A percentile compares a stretch with the other conserved stretches of the same genome.
Evolutionary conservation across 2,113 vertebrate genomes (phyloP).

Genomic region (Neofelis nebulosa): DNA sequence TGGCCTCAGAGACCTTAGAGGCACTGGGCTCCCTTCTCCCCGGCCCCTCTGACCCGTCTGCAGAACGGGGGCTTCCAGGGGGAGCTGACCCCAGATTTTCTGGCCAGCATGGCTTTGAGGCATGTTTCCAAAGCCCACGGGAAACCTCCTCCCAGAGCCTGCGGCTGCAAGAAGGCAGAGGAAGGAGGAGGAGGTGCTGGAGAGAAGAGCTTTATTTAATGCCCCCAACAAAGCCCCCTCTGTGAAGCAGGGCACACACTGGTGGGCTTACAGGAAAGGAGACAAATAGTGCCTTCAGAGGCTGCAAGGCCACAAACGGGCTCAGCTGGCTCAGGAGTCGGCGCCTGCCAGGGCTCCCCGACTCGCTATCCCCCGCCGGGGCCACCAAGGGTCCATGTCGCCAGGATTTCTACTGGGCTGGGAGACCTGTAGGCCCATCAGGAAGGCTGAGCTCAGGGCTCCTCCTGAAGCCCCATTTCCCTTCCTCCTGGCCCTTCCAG

Average conservation of each 20-base stretch:
- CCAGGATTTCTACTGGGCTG: background rate
- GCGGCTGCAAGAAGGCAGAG: background rate
- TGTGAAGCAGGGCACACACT: constrained; percentile 36
- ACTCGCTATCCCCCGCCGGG: background rate
- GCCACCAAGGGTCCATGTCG: background rate
- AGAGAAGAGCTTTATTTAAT: constrained; percentile 53
- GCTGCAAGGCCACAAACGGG: background rate
- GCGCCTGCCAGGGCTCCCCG: background rate
- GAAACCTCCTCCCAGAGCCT: background rate
- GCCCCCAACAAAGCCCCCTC: constrained; percentile 54
- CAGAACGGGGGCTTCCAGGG: rapidly evolving
- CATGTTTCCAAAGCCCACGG: background rate
- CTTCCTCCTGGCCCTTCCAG: background rate
- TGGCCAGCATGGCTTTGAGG: background rate
- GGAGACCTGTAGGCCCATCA: background rate
- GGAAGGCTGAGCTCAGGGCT: background rate
- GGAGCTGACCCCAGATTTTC: rapidly evolving
- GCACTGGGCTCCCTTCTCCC: background rate
- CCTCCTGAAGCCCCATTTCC: background rate
- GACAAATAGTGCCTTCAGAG: constrained; percentile 73
- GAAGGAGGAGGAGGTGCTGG: background rate
- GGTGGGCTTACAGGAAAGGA: background rate
- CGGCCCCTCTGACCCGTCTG: background rate
- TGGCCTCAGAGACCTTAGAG: background rate
- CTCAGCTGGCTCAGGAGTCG: constrained; percentile 52